A percentile compares a stretch with the other conserved stretches of the same genome.
These are phyloP conservation scores for Escarpia spicata DNA, from an alignment of 2,888 invertebrate species.

Conservation along the genomic window DNA sequence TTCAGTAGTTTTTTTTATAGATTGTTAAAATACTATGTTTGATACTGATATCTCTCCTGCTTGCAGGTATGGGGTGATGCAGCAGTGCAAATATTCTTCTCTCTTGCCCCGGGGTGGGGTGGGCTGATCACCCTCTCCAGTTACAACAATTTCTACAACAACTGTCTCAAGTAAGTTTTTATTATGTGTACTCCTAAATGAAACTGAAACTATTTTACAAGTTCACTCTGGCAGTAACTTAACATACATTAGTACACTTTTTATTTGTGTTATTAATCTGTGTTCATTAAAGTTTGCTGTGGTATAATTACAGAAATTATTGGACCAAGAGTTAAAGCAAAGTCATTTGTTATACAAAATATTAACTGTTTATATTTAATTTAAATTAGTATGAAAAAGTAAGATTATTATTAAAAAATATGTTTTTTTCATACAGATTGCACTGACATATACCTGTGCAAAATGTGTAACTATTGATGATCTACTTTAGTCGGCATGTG, in stretches of 20 bases:
- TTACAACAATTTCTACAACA: constrained; percentile 63
- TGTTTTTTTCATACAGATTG: no score
- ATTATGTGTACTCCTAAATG: not conserved
- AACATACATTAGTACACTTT: not conserved
- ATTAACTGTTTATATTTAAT: not conserved
- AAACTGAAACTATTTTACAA: not conserved
- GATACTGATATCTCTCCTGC: not conserved
- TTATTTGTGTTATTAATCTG: not conserved
- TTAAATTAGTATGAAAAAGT: no score
- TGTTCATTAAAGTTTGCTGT: not conserved
- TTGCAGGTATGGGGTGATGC: constrained; percentile 63
- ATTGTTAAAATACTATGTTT: no score
- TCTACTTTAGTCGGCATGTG: no score
- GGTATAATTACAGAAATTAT: no score
- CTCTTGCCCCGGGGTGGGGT: constrained; percentile 63
- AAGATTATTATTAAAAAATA: no score
- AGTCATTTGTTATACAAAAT: no score
- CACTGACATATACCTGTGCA: no score
- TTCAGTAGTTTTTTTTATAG: no score
- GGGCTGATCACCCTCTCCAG: constrained; percentile 63
- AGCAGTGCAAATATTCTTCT: constrained; percentile 64
- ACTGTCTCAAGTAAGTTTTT: constrained; percentile 60
- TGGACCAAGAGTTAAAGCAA: no score
- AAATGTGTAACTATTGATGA: no score
- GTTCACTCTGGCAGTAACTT: not conserved